Conservation (phyloP, 2,888 invertebrate species). For the Amblyjoppa fuscipennis region DNA sequence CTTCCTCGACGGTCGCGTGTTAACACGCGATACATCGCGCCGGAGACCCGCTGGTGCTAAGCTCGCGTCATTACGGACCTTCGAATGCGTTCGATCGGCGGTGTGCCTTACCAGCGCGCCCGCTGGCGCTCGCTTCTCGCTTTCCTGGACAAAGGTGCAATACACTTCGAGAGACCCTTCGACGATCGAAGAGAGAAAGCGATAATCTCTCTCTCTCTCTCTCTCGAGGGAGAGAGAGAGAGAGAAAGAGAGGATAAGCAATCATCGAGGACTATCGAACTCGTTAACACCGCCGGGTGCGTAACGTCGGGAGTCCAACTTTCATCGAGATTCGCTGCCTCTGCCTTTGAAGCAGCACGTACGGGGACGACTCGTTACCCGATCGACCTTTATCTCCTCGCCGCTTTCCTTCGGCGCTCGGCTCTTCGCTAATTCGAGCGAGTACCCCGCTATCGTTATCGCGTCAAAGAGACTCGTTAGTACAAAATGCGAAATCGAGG, state of each 20-base stretch:
- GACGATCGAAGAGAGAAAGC: not conserved
- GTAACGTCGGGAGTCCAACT: constrained; percentile 52
- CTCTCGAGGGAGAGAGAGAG: too few relatives aligned
- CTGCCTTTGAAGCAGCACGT: constrained; percentile 1
- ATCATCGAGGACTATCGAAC: constrained; percentile 52
- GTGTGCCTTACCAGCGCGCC: constrained; percentile 21
- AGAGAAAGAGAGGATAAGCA: constrained; percentile 6
- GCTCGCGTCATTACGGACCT: constrained; percentile 30
- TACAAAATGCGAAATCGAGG: constrained; percentile 60
- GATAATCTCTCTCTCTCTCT: constrained; percentile 1
- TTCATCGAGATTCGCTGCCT: constrained; percentile 41
- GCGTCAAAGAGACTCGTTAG: constrained; percentile 59
- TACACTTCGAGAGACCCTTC: not conserved
- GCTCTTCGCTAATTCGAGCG: constrained; percentile 56
- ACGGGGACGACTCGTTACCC: constrained; percentile 35
- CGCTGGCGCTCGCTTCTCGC: not conserved
- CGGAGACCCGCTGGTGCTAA: constrained; percentile 22
- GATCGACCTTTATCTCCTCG: constrained; percentile 45
- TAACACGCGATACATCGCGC: constrained; percentile 34
- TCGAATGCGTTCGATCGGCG: constrained; percentile 19
- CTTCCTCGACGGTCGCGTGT: constrained; percentile 42
- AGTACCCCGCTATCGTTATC: constrained; percentile 59
- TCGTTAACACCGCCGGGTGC: constrained; percentile 54
- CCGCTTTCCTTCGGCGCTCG: constrained; percentile 28
- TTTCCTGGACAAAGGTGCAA: not conserved